Conservation (phyloP, 2,113 vertebrate genomes). For the Lophius piscatorius region DNA sequence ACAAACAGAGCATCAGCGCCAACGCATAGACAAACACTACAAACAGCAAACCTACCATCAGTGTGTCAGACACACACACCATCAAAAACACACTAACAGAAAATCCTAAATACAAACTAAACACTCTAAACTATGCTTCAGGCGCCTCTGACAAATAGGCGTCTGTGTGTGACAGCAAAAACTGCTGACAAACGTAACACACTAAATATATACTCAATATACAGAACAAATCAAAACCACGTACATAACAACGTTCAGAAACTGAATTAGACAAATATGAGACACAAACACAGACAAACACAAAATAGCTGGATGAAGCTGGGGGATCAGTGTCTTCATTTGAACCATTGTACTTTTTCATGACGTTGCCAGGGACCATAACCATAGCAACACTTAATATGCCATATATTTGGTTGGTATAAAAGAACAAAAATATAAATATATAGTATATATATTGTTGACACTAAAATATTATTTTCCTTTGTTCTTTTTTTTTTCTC, state of each 20-base stretch:
- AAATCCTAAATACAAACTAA: conserved; percentile 45
- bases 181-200: background rate
- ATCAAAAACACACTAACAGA: conserved; percentile 30
- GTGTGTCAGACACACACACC: background rate
- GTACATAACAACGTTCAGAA: background rate
- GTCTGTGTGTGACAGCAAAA: background rate
- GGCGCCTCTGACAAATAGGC: conserved; percentile 20
- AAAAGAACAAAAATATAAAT: conserved; percentile 74
- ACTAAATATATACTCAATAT: background rate
- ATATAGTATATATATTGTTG: conserved; percentile 77
- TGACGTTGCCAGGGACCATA: conserved; percentile 65
- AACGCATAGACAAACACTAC: conserved; percentile 81
- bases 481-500: background rate
- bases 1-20: conserved; percentile 96
- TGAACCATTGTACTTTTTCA: conserved; percentile 58
- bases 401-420: conserved; percentile 58
- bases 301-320: conserved; percentile 58
- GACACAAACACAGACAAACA: conserved; percentile 10
- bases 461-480: conserved; percentile 62
- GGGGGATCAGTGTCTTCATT: conserved; percentile 69
- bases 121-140: conserved; percentile 47
- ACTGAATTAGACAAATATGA: too few relatives aligned
- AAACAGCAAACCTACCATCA: conserved; percentile 1
- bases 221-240: conserved; percentile 22
- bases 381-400: conserved; percentile 57